Evolutionary conservation across 2,888 invertebrate genomes (phyloP), one percentile per base, ranked within the genome.

Genomic region (Philhelius pedissequus): DNA sequence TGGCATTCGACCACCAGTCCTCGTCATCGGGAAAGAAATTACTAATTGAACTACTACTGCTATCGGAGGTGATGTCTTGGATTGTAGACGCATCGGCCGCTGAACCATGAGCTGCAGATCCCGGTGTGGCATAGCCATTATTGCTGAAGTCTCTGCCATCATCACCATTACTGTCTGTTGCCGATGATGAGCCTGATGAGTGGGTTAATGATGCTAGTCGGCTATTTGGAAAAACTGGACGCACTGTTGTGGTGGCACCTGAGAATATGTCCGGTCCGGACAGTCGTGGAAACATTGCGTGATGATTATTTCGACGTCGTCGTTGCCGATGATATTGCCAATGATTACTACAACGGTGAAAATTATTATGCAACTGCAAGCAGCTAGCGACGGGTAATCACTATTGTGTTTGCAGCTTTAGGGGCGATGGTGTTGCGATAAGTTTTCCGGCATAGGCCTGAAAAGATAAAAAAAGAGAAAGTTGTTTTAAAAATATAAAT

Each of bases 1-100:
- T 90, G 88, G 91, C 91, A 89, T 91, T 91, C 87, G 90, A 89
- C 91, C 91, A 91, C 91, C 91, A 91, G 82, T 91, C 91, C 73
- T 90, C 89, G 74, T 91, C 90, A 62, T 87, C 88, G 75, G 89
- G 87, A 78, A 87, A 87, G 86, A 90, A 88, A 89, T 87, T 87
- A 87, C 87, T 86, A 84, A 78, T 84, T 80, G 83, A 84, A 84
- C 86, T 86, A 86, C 82, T 83, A 83, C 83, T 83, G 73, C 81
- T 83, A 79, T 86, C 83, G 79, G 83, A 79, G 79, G 79, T 83
- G 77, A 81, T 82, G 81, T 82, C 81, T 78, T 82, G 82, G 77
- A 79, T 83, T 75, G 83, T 69, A 40, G 84, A 79, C 54, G 84
- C 48, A 58, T 75, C 75, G 48, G 74, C 52, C 50, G 83, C 84